Conservation (phyloP, 2,888 invertebrate species). For the Leucozona laternaria region DNA sequence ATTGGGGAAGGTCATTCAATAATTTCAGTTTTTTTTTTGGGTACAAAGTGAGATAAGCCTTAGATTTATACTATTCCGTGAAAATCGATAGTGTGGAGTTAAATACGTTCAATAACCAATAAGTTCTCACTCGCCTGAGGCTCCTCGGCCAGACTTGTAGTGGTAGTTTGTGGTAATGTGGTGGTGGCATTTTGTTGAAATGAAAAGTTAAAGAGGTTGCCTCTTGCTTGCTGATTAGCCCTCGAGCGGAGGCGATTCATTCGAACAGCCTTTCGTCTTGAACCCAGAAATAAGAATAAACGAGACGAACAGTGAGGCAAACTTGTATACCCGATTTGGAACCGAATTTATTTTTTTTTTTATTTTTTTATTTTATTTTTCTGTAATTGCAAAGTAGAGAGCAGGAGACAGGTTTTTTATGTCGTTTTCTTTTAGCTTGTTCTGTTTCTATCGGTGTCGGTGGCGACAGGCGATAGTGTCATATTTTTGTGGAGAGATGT, state of each 20-base stretch:
- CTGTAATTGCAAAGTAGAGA: conserved; percentile 24
- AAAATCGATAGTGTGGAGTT: conserved; percentile 57
- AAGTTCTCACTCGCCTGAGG: background rate
- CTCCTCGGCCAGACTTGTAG: background rate
- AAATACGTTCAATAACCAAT: background rate
- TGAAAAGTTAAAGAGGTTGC: background rate
- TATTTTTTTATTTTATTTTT: background rate
- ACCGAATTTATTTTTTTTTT: conserved; percentile 9
- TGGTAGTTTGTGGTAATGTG: background rate
- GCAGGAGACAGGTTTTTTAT: conserved; percentile 18
- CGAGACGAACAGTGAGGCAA: conserved; percentile 50
- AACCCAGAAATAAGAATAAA: conserved; percentile 57
- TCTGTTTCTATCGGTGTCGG: background rate
- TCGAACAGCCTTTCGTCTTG: background rate
- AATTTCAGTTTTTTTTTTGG: background rate
- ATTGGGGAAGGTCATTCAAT: conserved; percentile 59
- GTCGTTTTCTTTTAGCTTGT: background rate
- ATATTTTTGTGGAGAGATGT: conserved; percentile 43
- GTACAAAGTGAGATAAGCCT: background rate
- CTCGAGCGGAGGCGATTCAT: conserved; percentile 20
- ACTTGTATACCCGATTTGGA: conserved; percentile 41
- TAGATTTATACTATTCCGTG: conserved; percentile 17
- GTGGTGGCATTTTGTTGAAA: background rate
- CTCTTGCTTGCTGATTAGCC: background rate
- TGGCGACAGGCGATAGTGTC: background rate